Evolutionary conservation across 2,113 vertebrate species (phyloP), one percentile per base, ranked within the genome.

Genomic region (Zootoca vivipara): DNA sequence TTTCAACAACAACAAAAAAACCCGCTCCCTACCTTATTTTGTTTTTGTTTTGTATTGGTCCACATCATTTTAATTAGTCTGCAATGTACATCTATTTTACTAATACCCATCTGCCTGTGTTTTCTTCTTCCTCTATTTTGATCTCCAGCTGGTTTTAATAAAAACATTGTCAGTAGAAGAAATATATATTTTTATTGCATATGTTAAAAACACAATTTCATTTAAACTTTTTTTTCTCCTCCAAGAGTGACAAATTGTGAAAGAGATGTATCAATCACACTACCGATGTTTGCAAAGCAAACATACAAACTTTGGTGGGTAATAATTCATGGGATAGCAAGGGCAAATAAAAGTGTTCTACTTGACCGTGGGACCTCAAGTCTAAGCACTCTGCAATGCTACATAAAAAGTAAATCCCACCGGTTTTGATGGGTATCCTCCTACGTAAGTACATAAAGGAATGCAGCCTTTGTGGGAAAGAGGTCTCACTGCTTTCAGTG

Each of bases 101-200:
- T 52, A 84, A 33, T 73, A 87, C 26, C 81, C 75, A 80, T 87
- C 75, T 85, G 67, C 89, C 74, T 90, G 65, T 83, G 77, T 87
- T 87, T 84, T 46, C 56, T 84, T 84, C 18, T 13, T 38, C 24
- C 64, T 62, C 15, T 79, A 67, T 87, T 87, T 87, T 85, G 82
- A 85, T 87, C 69, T 79, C 81, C 81, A 87, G 52, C 56, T 74
- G 75, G 5, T 40, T 79, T 81, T 87, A 67, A 65, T 89, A 79
- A 78, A 74, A 28, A 82, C n/a, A 72, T 24, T 22, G 65, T 87
- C 38, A 87, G 79, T 79, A 87, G 73, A 90, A 78, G 52, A n/a
- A 38, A 86, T 22, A 84, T 28, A 72, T 67, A 62, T n/a, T 80
- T 72, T 80, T 18, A 87, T 83, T 79, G 70, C 77, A 38, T 84